Evolutionary conservation across 2,113 vertebrate species (phyloP).

Genomic region (Tachysurus vachellii): DNA sequence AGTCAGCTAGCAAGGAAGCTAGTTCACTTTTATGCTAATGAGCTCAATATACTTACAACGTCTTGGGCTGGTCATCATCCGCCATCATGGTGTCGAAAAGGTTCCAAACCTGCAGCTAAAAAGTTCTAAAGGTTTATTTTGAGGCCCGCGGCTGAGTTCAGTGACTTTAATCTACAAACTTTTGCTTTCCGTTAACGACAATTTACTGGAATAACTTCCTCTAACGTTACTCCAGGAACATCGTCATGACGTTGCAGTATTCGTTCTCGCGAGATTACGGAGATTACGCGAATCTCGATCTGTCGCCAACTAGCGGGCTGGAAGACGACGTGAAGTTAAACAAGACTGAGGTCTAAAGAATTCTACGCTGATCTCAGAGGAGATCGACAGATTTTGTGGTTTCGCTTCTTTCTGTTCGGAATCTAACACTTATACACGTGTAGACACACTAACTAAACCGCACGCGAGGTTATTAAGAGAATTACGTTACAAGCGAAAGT

Average conservation of each 20-base stretch:
- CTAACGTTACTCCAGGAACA: constrained; percentile 53
- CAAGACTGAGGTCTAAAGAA: neutral
- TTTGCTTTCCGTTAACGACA: constrained; percentile 46
- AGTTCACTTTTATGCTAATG: constrained; percentile 30
- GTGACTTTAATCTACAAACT: constrained; percentile 7
- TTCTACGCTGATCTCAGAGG: too few relatives aligned
- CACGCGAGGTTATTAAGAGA: too few relatives aligned
- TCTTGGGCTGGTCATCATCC: constrained; percentile 57
- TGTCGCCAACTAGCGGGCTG: constrained; percentile 1
- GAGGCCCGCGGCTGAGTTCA: neutral
- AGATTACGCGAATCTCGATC: neutral
- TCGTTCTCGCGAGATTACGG: neutral
- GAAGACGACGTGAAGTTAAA: neutral
- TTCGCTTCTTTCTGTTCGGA: too few relatives aligned
- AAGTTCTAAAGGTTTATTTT: neutral
- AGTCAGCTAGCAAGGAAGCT: constrained; percentile 29
- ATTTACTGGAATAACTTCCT: constrained; percentile 53
- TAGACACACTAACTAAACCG: too few relatives aligned
- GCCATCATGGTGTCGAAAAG: constrained; percentile 43
- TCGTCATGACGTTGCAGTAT: constrained; percentile 41
- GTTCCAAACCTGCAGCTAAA: constrained; percentile 12
- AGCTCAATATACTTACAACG: constrained; percentile 48
- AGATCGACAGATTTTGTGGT: too few relatives aligned
- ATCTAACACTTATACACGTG: too few relatives aligned
- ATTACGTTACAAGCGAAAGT: neutral